phyloP scores from a whole-genome alignment of 1,140 invertebrate genomes.

The Littorina saxatilis region DNA sequence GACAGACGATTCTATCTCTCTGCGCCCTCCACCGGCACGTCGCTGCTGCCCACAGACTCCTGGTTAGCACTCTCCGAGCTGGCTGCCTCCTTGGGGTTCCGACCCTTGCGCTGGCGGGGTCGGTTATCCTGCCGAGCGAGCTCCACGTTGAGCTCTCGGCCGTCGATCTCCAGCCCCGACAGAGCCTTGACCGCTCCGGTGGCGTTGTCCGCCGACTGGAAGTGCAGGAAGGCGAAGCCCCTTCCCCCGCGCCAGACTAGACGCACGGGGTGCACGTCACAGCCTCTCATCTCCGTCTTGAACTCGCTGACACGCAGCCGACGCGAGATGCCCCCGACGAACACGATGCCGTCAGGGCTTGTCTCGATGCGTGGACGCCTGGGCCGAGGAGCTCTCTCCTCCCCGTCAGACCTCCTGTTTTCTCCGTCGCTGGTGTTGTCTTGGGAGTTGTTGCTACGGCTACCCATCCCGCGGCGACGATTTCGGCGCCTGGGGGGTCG shows the following conservation, averaged over 20 bases:
- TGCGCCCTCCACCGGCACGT: conserved; percentile 14
- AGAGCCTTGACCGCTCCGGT: conserved; percentile 59
- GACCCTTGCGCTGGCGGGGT: conserved; percentile 11
- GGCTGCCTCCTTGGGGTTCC: conserved; percentile 24
- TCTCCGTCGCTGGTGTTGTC: conserved; percentile 47
- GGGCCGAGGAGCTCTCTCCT: conserved; percentile 45
- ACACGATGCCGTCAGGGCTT: conserved; percentile 56
- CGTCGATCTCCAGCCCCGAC: conserved; percentile 59
- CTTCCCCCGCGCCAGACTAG: conserved; percentile 66
- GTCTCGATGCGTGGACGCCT: conserved; percentile 49
- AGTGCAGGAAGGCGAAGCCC: conserved; percentile 68
- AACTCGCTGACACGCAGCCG: conserved; percentile 66
- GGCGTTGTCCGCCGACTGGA: conserved; percentile 58
- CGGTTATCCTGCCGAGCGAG: conserved; percentile 45
- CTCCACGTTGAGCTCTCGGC: conserved; percentile 62
- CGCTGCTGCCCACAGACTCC: conserved; percentile 35
- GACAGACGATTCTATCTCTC: neutral
- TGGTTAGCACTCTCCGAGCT: conserved; percentile 34
- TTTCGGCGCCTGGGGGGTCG: conserved; percentile 41
- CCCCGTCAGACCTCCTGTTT: conserved; percentile 47
- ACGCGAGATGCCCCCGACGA: conserved; percentile 65
- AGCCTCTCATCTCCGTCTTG: conserved; percentile 61
- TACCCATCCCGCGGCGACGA: conserved; percentile 39
- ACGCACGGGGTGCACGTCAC: conserved; percentile 66
- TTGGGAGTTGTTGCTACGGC: conserved; percentile 38